Conservation (phyloP, 2,113 vertebrate genomes). For the Toxotes jaculatrix region DNA sequence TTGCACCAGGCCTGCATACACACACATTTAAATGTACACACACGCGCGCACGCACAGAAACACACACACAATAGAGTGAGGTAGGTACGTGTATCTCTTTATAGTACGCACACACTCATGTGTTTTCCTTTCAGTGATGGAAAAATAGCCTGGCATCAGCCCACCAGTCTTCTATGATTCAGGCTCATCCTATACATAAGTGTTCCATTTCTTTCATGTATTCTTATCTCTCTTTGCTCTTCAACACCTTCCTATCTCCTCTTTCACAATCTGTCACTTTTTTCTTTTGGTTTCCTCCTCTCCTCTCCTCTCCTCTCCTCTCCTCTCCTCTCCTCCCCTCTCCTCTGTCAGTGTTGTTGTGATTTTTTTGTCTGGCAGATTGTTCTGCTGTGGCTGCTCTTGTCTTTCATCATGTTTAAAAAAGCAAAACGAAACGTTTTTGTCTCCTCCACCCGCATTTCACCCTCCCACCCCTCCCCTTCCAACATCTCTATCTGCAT, state of each 20-base stretch:
- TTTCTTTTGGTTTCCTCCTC: not conserved
- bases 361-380: slow-evolving; percentile 64
- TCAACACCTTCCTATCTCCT: slow-evolving; percentile 11
- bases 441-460: slow-evolving; percentile 74
- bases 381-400: slow-evolving; percentile 69
- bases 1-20: slow-evolving; percentile 42
- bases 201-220: slow-evolving; percentile 43
- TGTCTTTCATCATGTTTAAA: slow-evolving; percentile 77
- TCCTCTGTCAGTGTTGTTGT: slow-evolving; percentile 23
- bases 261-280: slow-evolving; percentile 30
- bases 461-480: slow-evolving; percentile 21
- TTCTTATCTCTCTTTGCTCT: slow-evolving; percentile 35
- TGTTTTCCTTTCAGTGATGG: slow-evolving; percentile 48
- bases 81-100: slow-evolving; percentile 31
- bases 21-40: slow-evolving; percentile 37
- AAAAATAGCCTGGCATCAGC: slow-evolving; percentile 54
- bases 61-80: slow-evolving; percentile 11
- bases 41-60: slow-evolving; percentile 11
- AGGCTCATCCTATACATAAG: slow-evolving; percentile 45
- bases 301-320: slow-evolving; percentile 3
- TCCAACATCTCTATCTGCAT: slow-evolving; percentile 38
- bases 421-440: slow-evolving; percentile 72
- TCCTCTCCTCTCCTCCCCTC: slow-evolving; percentile 9
- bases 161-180: slow-evolving; percentile 58
- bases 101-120: slow-evolving; percentile 13